A percentile compares a stretch with the other conserved stretches of the same genome.
Evolutionary conservation across 2,888 invertebrate species (phyloP).

Genomic region (Chymomyza caudatula): DNA sequence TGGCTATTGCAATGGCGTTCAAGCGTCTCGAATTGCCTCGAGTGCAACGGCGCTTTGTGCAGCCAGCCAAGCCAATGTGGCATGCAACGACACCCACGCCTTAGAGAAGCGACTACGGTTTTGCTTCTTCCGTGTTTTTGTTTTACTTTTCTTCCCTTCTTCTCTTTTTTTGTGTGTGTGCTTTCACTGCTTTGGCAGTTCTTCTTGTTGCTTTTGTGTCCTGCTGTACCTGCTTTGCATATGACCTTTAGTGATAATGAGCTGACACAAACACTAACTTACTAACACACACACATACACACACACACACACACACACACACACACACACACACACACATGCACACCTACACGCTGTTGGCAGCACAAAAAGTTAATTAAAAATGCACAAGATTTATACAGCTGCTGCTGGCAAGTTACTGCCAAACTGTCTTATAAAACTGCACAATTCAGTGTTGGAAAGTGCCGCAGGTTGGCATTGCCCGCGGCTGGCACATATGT

Average conservation of each 20-base stretch:
- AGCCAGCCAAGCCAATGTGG: background rate
- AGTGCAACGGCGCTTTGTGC: slow-evolving; percentile 8
- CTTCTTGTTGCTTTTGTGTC: background rate
- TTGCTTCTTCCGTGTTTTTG: background rate
- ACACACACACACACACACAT: background rate
- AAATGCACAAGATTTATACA: slow-evolving; percentile 53
- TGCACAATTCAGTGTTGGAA: background rate
- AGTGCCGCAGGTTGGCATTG: background rate
- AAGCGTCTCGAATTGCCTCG: background rate
- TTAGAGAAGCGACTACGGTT: slow-evolving; percentile 13
- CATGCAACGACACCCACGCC: slow-evolving; percentile 22
- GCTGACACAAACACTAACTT: slow-evolving; percentile 1
- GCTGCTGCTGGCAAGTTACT: slow-evolving; percentile 15
- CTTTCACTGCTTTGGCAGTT: slow-evolving; percentile 16
- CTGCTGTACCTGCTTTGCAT: background rate
- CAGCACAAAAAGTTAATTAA: slow-evolving; percentile 41
- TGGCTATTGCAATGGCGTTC: no score
- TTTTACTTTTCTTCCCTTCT: background rate
- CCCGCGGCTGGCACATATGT: background rate
- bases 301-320: background rate
- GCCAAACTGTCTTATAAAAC: background rate
- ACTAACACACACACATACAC: background rate
- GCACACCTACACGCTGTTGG: background rate
- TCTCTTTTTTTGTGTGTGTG: slow-evolving; percentile 17
- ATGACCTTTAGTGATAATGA: slow-evolving; percentile 37